A percentile compares a stretch with the other conserved stretches of the same genome.
These are phyloP conservation scores for Cinara cedri DNA, from an alignment of 2,888 invertebrate genomes.

Conservation along the genomic window DNA sequence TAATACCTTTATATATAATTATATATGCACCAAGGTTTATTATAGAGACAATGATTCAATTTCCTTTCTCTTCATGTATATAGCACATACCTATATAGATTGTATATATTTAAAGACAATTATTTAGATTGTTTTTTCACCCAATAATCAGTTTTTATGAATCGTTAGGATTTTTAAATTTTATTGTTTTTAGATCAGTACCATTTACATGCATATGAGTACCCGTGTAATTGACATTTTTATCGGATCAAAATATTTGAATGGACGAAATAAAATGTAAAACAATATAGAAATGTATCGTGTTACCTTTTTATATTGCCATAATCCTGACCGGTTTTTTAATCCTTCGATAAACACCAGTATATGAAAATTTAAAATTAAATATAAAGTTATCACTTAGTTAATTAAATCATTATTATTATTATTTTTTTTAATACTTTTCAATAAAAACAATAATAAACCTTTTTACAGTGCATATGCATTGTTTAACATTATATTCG, in stretches of 20 bases:
- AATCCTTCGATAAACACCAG: constrained; percentile 9
- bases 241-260: constrained; percentile 30
- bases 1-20: no score
- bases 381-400: not conserved
- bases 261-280: constrained; percentile 25
- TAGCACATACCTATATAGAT: not conserved
- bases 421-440: not conserved
- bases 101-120: constrained; percentile 28
- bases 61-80: constrained; percentile 28
- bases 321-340: constrained; percentile 36
- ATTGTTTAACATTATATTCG: not conserved
- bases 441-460: not conserved
- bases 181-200: constrained; percentile 27
- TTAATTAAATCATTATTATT: not conserved
- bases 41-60: constrained; percentile 30
- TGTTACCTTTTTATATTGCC: constrained; percentile 27
- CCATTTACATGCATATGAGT: constrained; percentile 22
- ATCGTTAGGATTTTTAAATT: constrained; percentile 8
- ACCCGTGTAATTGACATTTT: constrained; percentile 7
- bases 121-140: constrained; percentile 36
- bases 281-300: constrained; percentile 4
- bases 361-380: constrained; percentile 13
- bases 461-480: not conserved
- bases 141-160: constrained; percentile 29
- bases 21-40: constrained; percentile 7